Base-by-base conservation (phyloP, 2,888 invertebrate species). In the Molorchus minor region DNA sequence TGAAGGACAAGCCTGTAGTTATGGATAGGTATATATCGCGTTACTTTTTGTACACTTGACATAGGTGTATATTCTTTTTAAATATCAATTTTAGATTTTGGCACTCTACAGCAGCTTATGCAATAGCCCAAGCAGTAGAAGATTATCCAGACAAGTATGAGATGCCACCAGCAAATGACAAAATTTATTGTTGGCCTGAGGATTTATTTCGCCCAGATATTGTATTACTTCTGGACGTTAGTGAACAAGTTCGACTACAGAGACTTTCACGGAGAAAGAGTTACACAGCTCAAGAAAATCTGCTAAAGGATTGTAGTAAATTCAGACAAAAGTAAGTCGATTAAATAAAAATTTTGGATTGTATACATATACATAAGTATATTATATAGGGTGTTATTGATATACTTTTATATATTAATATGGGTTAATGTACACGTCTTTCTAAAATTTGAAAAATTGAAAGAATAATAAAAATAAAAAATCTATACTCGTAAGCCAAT, bases 51-150 rank as follows among this genome's bases (percentile, higher is more conserved):
- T 13, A 19, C n/a, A 5, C 15, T 36, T 20, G 15, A 15, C 7
- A n/a, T 57, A 8, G 25, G 21, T 40, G 12, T 56, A 49, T 33
- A 15, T 8, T 2, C 0, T 12, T n/a, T 36, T 35, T 46, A 12
- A n/a, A 15, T 20, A 13, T 55, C 16, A 12, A 55, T 43, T 49
- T 25, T 35, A 74, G 83, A 66, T 83, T 75, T 67, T 83, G 82
- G 82, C 81, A 82, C 71, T 82, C 82, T 10, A 82, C 83, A 7
- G 75, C 78, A n/a, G 80, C 81, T 1, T 82, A 77, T 69, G 80
- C 80, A 1, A 62, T 82, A 29, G 81, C 81, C 1, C 79, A 81
- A 69, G 66, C 69, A 21, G 69, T 78, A 12, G 64, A 74, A 17
- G 68, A 76, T 53, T 53, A 60, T 46, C 68, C 72, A 16, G 61